Base-by-base conservation (phyloP, 1,140 invertebrate genomes). In the Cardiocondyla obscurior region DNA sequence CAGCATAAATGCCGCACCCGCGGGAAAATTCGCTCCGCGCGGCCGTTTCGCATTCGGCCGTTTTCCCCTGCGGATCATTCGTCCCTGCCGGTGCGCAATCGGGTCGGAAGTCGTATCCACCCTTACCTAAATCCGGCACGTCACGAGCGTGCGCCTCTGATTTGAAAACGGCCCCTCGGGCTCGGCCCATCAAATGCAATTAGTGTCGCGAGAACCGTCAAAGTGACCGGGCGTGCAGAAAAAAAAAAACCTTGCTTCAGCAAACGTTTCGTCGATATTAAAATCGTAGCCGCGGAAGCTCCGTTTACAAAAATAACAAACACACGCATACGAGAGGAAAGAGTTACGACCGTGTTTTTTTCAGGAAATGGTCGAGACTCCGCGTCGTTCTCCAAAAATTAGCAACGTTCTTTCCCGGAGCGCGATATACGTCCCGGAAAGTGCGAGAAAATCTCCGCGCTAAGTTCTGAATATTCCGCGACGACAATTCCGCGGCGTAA, bases 21-120 rank as follows among this genome's bases (percentile, higher is more conserved):
- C 57, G 74, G 72, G 83, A 73, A 86, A 86, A 86, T 86, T 85
- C 49, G 77, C 62, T 74, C 36, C 60, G 72, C 83, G 83, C 76
- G 74, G 39, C 46, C 83, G 74, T 82, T 82, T 83, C 67, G 58
- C 58, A 67, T 86, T 83, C 83, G 85, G 85, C 51, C 81, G 72
- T 82, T 70, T 57, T 69, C 81, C 84, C 81, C 57, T n/a, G 69
- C n/a, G 74, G 16, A 28, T 77, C 33, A 39, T n/a, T n/a, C 2
- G 22, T 79, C 74, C 25, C 46, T n/a, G 25, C 7, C 33, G n/a
- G 62, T 69, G 6, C 16, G 22, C 25, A n/a, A 22, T 16, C 33
- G 16, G 16, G 44, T 77, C 39, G 60, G 25, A 67, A 69, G 46
- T 53, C 22, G 36, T 22, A 67, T 65, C 22, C 60, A 67, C 44